Conservation (phyloP, 2,888 invertebrate genomes). For the Tachina fera region DNA sequence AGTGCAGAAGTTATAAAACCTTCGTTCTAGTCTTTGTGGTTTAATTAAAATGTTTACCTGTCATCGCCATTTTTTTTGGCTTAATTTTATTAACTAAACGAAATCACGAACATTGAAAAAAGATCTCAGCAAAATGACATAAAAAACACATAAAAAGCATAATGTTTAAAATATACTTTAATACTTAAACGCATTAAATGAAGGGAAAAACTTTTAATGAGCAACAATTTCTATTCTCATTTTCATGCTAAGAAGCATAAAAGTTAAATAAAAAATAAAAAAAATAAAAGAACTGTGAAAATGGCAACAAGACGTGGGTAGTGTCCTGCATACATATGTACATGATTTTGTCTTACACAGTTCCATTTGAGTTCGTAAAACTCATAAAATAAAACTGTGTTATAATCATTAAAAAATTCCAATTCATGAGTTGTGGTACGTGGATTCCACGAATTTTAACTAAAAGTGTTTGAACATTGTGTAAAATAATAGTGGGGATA, state of each 20-base stretch:
- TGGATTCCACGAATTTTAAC: neutral
- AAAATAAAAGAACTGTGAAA: too few species aligned
- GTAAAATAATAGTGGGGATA: too few species aligned
- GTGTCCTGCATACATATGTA: neutral
- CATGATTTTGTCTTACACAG: neutral
- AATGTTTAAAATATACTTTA: constrained; percentile 22
- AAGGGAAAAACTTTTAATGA: constrained; percentile 58
- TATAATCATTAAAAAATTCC: constrained; percentile 58
- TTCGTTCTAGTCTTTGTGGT: neutral
- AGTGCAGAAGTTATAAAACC: neutral
- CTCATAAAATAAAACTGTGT: constrained; percentile 46
- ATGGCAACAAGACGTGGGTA: too few species aligned
- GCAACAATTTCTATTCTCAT: constrained; percentile 20
- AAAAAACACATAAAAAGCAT: neutral
- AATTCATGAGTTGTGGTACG: constrained; percentile 41
- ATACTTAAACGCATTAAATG: constrained; percentile 25
- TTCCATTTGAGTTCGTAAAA: constrained; percentile 35
- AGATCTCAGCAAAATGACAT: neutral
- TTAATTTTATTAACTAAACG: constrained; percentile 13
- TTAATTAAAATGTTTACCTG: constrained; percentile 32
- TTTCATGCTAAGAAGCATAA: neutral
- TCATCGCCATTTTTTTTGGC: constrained; percentile 1
- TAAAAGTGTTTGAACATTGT: too few species aligned
- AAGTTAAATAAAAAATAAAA: too few species aligned
- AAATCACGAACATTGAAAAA: constrained; percentile 10